Evolutionary conservation across 2,113 vertebrate species (phyloP).

Genomic region (Xiphophorus hellerii): DNA sequence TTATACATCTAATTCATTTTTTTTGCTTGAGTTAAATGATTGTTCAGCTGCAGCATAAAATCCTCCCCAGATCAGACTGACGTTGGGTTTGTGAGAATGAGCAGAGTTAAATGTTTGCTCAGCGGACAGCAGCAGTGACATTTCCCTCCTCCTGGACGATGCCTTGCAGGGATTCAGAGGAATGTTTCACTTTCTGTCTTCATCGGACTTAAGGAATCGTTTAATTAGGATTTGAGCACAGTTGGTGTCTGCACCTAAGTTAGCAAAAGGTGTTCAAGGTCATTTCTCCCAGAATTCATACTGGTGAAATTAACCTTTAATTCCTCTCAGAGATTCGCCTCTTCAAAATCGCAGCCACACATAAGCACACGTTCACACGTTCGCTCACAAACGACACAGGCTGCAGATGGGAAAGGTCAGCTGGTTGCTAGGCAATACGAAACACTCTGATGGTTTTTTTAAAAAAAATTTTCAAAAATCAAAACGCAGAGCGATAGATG

Average conservation of each 20-base stretch:
- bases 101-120: too few relatives aligned
- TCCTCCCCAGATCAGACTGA: too few relatives aligned
- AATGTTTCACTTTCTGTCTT: not conserved
- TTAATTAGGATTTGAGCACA: not conserved
- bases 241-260: not conserved
- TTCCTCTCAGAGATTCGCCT: constrained; percentile 24
- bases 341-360: not conserved
- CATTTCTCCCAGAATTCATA: not conserved
- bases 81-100: too few relatives aligned
- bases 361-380: constrained; percentile 9
- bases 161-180: too few relatives aligned
- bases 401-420: constrained; percentile 62
- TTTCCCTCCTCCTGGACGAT: too few relatives aligned
- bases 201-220: not conserved
- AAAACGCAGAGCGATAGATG: constrained; percentile 7
- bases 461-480: constrained; percentile 23
- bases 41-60: too few relatives aligned
- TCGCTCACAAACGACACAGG: not conserved
- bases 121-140: too few relatives aligned
- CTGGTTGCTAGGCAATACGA: constrained; percentile 71
- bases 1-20: too few relatives aligned
- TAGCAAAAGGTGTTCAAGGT: not conserved
- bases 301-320: not conserved
- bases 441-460: constrained; percentile 36
- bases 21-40: too few relatives aligned